These are phyloP conservation scores for Perizoma affinitatum DNA, from an alignment of 2,888 invertebrate genomes.

Conservation along the genomic window DNA sequence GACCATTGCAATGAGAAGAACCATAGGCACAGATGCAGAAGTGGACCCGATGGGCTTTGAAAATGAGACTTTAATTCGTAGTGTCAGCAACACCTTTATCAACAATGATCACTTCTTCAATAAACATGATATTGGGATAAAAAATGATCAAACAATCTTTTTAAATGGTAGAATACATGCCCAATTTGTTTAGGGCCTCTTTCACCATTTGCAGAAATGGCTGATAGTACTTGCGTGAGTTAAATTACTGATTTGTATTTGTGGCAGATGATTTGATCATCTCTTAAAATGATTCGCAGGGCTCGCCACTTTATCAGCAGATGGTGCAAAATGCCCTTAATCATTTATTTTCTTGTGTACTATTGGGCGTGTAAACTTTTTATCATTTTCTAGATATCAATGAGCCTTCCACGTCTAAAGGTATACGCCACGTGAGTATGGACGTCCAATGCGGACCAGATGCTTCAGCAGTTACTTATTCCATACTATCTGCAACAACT, in stretches of 20 bases:
- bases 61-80: conserved; percentile 48
- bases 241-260: no score
- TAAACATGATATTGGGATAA: conserved; percentile 45
- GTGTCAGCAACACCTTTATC: conserved; percentile 48
- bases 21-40: conserved; percentile 59
- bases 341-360: neutral
- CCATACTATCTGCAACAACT: conserved; percentile 54
- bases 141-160: conserved; percentile 63
- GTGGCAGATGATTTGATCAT: no score
- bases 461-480: conserved; percentile 39
- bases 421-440: conserved; percentile 65
- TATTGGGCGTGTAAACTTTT: neutral
- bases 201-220: no score
- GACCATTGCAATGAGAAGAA: conserved; percentile 58
- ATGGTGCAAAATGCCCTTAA: no score
- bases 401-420: conserved; percentile 79
- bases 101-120: conserved; percentile 49
- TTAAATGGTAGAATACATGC: conserved; percentile 56
- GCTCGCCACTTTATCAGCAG: no score
- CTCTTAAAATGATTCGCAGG: no score
- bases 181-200: neutral
- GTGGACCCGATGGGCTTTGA: conserved; percentile 39
- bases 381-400: conserved; percentile 64
- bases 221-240: no score
- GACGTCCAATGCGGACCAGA: conserved; percentile 77